Base-by-base conservation (phyloP, 2,888 invertebrate genomes). In the Sarcophaga carnaria region DNA sequence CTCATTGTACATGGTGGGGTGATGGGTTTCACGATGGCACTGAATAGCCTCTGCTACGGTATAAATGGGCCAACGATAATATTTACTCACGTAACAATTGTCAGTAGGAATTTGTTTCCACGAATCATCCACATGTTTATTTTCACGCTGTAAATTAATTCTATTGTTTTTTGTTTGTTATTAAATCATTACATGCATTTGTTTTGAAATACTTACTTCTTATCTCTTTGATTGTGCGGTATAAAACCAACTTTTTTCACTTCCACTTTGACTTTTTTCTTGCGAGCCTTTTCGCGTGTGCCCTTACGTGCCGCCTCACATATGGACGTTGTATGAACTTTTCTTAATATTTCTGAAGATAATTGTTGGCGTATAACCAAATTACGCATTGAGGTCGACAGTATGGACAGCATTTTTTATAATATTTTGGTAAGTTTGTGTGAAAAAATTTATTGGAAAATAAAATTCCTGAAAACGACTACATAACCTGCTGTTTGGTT, bases 271-370 rank as follows among this genome's bases (percentile, higher is more conserved):
- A 96, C 96, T 94, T 97, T 97, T 90, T 96, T 96, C 80, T 96
- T 96, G 75, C 95, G 95, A 49, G 96, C 96, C 90, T 95, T 96
- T 74, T 96, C 97, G 88, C 97, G 95, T 4, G 97, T 97, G 75
- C 97, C 97, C 93, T 96, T 97, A 87, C 97, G 95, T 0, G 97
- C 97, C 5, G 97, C 97, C 94, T 96, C 96, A 88, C 94, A 94
- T 71, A 95, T 92, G 88, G 94, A 93, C 87, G 95, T 93, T 88
- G 95, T 93, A 92, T 95, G 94, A 89, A 96, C 88, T 89, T 93
- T 92, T 86, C 94, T 90, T 8, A 92, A 49, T 0, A 88, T 90
- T 74, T 93, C 90, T 2, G 85, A 81, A 4, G 89, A 74, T n/a
- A 72, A 12, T 78, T 90, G 89, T 25, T 91, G 90, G 8, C 90